Evolutionary conservation across 2,797 vertebrate genomes (phyloP).

Genomic region (Notoglanidium macrostoma): DNA sequence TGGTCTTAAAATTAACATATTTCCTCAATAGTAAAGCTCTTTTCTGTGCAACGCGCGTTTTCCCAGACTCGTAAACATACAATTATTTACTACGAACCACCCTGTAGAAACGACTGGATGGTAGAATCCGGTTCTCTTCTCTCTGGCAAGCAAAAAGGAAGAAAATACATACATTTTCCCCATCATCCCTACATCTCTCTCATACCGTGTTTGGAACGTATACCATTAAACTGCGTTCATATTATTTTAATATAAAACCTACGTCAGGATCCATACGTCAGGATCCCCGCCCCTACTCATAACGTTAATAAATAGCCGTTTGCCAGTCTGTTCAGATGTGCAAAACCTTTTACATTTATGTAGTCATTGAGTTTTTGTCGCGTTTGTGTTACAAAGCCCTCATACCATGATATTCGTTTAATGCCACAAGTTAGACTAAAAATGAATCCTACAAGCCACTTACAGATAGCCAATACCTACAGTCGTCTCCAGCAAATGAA

Average conservation of each 20-base stretch:
- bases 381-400: background rate
- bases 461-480: background rate
- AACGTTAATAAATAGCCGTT: background rate
- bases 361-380: background rate
- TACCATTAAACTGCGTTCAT: background rate
- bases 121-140: slow-evolving; percentile 82
- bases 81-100: slow-evolving; percentile 66
- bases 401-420: background rate
- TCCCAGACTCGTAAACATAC: background rate
- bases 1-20: background rate
- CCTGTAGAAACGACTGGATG: slow-evolving; percentile 86
- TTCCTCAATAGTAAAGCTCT: slow-evolving; percentile 23
- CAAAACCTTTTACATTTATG: background rate
- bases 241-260: background rate
- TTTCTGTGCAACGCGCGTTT: slow-evolving; percentile 27
- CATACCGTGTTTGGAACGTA: background rate
- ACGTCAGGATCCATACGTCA: background rate
- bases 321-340: background rate
- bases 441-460: slow-evolving; percentile 19
- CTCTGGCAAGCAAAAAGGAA: slow-evolving; percentile 71
- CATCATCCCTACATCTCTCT: slow-evolving; percentile 25
- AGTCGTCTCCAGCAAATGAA: background rate
- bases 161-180: slow-evolving; percentile 55
- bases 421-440: background rate
- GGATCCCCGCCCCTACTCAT: background rate